phyloP scores from a whole-genome alignment of 2,888 invertebrate genomes.

The Acrobasis repandana region DNA sequence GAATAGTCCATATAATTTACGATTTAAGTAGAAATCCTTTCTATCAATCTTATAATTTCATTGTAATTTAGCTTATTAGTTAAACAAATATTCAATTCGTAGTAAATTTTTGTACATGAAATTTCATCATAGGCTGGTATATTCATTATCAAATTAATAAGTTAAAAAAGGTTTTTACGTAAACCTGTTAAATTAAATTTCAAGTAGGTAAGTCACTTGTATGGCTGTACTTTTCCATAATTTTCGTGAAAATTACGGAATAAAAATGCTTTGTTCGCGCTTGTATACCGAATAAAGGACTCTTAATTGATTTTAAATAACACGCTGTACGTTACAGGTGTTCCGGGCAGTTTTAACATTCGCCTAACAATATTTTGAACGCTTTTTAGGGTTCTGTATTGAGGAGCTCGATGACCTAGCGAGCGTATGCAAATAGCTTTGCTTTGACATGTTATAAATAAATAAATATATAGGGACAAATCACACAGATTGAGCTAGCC shows the following conservation, averaged over 20 bases:
- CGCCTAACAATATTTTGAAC: background rate
- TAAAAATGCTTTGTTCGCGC: constrained; percentile 18
- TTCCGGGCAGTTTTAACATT: constrained; percentile 11
- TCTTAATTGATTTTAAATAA: constrained; percentile 24
- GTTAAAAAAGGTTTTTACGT: background rate
- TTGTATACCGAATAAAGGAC: constrained; percentile 10
- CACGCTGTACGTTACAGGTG: constrained; percentile 18
- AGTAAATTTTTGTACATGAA: too few species aligned
- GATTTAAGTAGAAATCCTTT: too few species aligned
- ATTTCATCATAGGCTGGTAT: too few species aligned
- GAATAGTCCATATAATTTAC: too few species aligned
- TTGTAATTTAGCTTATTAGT: too few species aligned
- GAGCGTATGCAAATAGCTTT: background rate
- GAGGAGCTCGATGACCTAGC: background rate
- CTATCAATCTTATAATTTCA: too few species aligned
- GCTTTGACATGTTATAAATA: too few species aligned
- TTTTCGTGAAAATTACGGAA: constrained; percentile 12
- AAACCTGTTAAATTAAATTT: constrained; percentile 4
- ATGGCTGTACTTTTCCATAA: background rate
- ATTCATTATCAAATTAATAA: background rate
- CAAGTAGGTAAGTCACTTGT: constrained; percentile 3
- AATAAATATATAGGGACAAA: too few species aligned
- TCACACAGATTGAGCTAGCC: too few species aligned
- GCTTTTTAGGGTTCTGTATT: background rate
- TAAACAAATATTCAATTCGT: too few species aligned